A percentile compares a stretch with the other conserved stretches of the same genome.
These are phyloP conservation scores for Brachyrhaphis roseni DNA, from an alignment of 2,797 vertebrate species.

Conservation along the genomic window DNA sequence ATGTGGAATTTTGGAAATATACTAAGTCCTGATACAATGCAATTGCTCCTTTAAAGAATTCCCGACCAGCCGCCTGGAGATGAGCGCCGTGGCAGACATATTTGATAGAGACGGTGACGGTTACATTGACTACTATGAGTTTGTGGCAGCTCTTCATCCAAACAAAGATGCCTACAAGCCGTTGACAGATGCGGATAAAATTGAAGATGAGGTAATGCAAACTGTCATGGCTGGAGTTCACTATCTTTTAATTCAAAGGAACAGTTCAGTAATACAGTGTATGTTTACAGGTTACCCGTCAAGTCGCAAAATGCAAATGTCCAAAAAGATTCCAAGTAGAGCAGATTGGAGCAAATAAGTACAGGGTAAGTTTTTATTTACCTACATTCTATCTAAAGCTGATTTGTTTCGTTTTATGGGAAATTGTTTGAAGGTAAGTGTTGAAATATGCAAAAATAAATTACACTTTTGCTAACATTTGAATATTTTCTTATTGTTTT, in stretches of 20 bases:
- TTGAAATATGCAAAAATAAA: conserved; percentile 18
- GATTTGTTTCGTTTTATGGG: not conserved
- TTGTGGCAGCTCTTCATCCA: conserved; percentile 97
- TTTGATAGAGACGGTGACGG: conserved; percentile 98
- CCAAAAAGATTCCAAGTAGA: conserved; percentile 99
- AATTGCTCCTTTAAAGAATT: conserved; percentile 82
- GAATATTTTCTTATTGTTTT: conserved; percentile 85
- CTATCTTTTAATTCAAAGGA: not conserved
- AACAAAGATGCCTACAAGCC: conserved; percentile 99
- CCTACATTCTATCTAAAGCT: not conserved
- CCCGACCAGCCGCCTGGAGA: conserved; percentile 96
- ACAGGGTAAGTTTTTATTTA: conserved; percentile 86
- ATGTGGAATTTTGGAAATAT: not conserved
- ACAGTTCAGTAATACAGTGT: conserved; percentile 6
- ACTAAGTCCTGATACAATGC: not conserved
- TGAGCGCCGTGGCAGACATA: conserved; percentile 98
- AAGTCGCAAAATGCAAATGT: conserved; percentile 99
- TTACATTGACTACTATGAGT: conserved; percentile 99
- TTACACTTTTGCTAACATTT: conserved; percentile 80
- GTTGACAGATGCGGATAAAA: conserved; percentile 97
- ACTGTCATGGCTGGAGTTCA: not conserved
- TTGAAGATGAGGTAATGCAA: conserved; percentile 93
- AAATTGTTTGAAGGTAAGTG: conserved; percentile 34
- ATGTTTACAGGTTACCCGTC: conserved; percentile 89
- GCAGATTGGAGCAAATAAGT: conserved; percentile 99